These are phyloP conservation scores for Callyntrura sp. DNA, from an alignment of 2,888 invertebrate species.

Conservation along the genomic window DNA sequence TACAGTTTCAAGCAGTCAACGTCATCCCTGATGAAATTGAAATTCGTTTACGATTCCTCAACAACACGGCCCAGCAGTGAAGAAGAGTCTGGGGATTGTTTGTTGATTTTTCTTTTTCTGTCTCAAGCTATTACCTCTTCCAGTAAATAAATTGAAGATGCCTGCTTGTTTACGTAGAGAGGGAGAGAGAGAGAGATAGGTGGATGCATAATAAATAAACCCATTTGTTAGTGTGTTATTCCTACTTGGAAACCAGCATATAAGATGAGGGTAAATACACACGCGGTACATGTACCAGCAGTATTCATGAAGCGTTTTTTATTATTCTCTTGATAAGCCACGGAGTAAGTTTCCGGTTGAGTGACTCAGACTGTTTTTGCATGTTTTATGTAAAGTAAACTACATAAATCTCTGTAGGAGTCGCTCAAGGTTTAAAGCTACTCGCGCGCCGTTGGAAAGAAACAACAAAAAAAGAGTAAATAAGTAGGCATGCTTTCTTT, in stretches of 20 bases:
- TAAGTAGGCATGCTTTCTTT: background rate
- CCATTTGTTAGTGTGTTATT: background rate
- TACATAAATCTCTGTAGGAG: constrained; percentile 57
- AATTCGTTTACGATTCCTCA: background rate
- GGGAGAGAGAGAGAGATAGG: no score
- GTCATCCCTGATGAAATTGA: background rate
- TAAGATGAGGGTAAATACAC: background rate
- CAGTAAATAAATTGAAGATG: constrained; percentile 16
- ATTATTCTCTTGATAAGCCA: constrained; percentile 34
- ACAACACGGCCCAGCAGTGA: no score
- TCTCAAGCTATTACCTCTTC: constrained; percentile 18
- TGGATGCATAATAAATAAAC: background rate
- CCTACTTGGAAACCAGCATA: background rate
- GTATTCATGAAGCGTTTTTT: constrained; percentile 7
- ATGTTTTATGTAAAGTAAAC: constrained; percentile 64
- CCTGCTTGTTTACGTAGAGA: background rate
- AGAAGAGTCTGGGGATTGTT: constrained; percentile 11
- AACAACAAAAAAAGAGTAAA: background rate
- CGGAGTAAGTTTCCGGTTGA: constrained; percentile 63
- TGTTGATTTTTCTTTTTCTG: constrained; percentile 56
- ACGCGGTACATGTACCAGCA: background rate
- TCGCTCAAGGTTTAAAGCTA: constrained; percentile 56
- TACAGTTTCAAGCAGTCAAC: background rate
- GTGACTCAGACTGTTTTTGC: constrained; percentile 5
- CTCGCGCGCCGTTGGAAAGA: background rate